Conservation (phyloP, 2,113 vertebrate genomes). For the Protomyctophum bolini region DNA sequence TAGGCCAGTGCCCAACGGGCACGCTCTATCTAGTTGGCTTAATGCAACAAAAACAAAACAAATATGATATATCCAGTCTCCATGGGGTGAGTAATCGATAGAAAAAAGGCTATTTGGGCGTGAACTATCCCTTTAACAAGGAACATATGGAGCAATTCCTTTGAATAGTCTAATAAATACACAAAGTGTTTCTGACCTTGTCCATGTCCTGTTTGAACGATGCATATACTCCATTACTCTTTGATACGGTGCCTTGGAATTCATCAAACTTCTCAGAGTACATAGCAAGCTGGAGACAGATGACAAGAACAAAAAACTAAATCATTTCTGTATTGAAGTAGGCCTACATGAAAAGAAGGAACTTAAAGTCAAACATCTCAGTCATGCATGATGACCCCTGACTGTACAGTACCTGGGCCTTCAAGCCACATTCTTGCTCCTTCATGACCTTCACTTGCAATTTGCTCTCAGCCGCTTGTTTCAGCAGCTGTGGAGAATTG, state of each 20-base stretch:
- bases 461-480: slow-evolving; percentile 89
- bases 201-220: slow-evolving; percentile 98
- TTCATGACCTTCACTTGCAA: slow-evolving; percentile 88
- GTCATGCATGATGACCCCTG: neutral
- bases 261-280: slow-evolving; percentile 98
- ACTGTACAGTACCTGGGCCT: slow-evolving; percentile 83
- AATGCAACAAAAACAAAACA: too few species aligned
- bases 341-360: neutral
- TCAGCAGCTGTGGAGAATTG: slow-evolving; percentile 83
- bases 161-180: too few species aligned
- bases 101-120: too few species aligned
- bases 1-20: too few species aligned
- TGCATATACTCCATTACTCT: slow-evolving; percentile 94
- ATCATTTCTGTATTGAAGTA: neutral
- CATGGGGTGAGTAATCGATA: too few species aligned
- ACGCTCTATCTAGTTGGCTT: too few species aligned
- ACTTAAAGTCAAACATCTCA: slow-evolving; percentile 4
- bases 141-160: too few species aligned
- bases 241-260: slow-evolving; percentile 92
- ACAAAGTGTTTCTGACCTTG: slow-evolving; percentile 78
- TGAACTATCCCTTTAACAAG: too few species aligned
- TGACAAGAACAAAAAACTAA: slow-evolving; percentile 4
- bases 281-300: slow-evolving; percentile 83
- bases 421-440: slow-evolving; percentile 89
- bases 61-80: too few species aligned